Evolutionary conservation across 2,797 vertebrate genomes (phyloP).

Genomic region (Euphonia xanthogaster): DNA sequence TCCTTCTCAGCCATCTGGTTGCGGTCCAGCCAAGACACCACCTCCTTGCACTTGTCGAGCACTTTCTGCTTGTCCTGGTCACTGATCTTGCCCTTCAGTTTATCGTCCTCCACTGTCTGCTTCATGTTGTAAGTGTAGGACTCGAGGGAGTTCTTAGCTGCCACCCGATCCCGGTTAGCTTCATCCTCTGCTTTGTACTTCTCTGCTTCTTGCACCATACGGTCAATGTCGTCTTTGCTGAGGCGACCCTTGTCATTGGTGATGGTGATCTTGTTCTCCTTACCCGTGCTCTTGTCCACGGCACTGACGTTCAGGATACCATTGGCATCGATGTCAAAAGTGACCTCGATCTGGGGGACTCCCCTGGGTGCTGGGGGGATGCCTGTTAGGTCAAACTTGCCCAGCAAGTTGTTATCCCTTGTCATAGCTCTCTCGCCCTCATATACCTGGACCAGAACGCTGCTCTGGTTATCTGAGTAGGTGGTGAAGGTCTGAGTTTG

Average conservation of each 20-base stretch:
- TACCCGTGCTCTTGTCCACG: constrained; percentile 89
- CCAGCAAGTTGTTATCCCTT: constrained; percentile 91
- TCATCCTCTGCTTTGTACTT: constrained; percentile 89
- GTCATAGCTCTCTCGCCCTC: constrained; percentile 94
- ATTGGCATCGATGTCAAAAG: constrained; percentile 90
- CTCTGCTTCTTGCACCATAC: constrained; percentile 91
- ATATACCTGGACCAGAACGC: constrained; percentile 89
- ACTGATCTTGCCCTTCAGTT: constrained; percentile 87
- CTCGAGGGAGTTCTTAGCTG: constrained; percentile 88
- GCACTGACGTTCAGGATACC: constrained; percentile 91
- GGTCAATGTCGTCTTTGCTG: constrained; percentile 91
- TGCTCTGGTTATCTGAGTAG: constrained; percentile 92
- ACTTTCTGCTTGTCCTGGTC: constrained; percentile 88
- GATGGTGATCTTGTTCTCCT: constrained; percentile 94
- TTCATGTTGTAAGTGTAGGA: constrained; percentile 90
- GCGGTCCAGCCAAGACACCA: constrained; percentile 87
- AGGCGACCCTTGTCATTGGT: constrained; percentile 94
- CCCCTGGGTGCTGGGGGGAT: constrained; percentile 88
- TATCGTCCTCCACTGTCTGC: constrained; percentile 87
- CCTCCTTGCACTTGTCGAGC: constrained; percentile 86
- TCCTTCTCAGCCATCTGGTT: constrained; percentile 93
- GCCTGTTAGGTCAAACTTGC: constrained; percentile 88
- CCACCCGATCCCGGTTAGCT: constrained; percentile 83
- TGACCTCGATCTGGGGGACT: constrained; percentile 90
- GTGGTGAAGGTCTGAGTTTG: constrained; percentile 93